Evolutionary conservation across 1,140 invertebrate species (phyloP).

Genomic region (Dendroctonus valens): DNA sequence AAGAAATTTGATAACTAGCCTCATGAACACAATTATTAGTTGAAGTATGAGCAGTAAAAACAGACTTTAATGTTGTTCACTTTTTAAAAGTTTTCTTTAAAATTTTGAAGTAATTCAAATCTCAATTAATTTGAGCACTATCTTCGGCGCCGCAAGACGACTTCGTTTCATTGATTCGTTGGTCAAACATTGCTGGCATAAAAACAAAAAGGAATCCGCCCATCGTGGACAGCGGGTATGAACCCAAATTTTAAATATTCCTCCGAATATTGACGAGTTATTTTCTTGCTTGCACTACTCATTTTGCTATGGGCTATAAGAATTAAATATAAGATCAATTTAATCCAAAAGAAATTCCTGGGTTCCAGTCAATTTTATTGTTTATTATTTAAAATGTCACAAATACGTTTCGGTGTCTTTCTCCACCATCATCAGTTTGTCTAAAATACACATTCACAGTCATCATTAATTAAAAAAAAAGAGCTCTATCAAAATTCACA

Average conservation of each 20-base stretch:
- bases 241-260: conserved; percentile 36
- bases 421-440: no score
- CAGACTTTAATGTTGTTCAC: conserved; percentile 32
- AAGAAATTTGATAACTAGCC: conserved; percentile 34
- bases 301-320: conserved; percentile 19
- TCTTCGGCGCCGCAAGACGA: conserved; percentile 29
- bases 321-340: no score
- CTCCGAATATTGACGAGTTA: conserved; percentile 34
- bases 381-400: no score
- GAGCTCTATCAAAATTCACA: no score
- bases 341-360: no score
- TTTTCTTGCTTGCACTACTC: conserved; percentile 29
- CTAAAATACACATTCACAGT: no score
- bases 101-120: conserved; percentile 38
- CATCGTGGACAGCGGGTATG: conserved; percentile 34
- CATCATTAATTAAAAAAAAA: no score
- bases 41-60: conserved; percentile 36
- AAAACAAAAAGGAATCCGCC: conserved; percentile 35
- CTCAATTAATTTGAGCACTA: conserved; percentile 34
- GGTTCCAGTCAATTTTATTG: no score
- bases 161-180: conserved; percentile 36
- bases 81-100: no score
- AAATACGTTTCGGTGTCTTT: no score
- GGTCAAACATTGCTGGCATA: conserved; percentile 39
- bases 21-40: conserved; percentile 33